These are phyloP conservation scores for Premnoplex brunnescens DNA, from an alignment of 2,797 vertebrate species.

Conservation along the genomic window DNA sequence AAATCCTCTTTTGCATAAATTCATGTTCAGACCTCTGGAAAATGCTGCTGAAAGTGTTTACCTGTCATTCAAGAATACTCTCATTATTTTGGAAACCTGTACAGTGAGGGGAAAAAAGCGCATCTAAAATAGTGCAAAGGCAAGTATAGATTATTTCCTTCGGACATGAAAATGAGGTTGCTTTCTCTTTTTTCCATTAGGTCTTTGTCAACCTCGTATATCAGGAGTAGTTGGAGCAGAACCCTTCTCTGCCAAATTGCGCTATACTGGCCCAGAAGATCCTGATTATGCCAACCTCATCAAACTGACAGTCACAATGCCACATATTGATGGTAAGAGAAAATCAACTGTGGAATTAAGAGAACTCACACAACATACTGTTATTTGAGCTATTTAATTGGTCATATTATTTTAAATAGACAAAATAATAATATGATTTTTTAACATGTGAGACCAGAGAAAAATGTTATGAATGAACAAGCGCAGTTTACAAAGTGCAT, in stretches of 20 bases:
- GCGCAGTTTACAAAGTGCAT: not conserved
- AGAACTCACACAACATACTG: not conserved
- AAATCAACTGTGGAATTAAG: not conserved
- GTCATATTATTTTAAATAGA: not conserved
- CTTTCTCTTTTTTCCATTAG: slow-evolving; percentile 65
- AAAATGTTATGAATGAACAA: not conserved
- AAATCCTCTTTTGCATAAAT: not conserved
- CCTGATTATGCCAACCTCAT: slow-evolving; percentile 87
- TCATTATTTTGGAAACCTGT: not conserved
- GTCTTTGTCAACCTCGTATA: slow-evolving; percentile 90
- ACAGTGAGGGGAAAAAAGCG: not conserved
- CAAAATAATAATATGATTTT: not conserved
- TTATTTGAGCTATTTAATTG: not conserved
- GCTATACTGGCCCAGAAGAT: slow-evolving; percentile 90
- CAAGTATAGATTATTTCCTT: not conserved
- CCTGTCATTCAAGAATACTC: not conserved
- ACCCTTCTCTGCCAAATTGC: slow-evolving; percentile 92
- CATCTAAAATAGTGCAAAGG: not conserved
- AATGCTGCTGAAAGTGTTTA: not conserved
- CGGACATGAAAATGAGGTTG: not conserved
- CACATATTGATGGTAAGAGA: slow-evolving; percentile 90
- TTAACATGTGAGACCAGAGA: not conserved
- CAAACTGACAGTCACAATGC: slow-evolving; percentile 92
- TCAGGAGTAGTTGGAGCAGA: slow-evolving; percentile 90
- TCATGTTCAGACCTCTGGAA: not conserved